Evolutionary conservation across 2,113 vertebrate genomes (phyloP), one percentile per base, ranked within the genome.

Genomic region (Hucho hucho): DNA sequence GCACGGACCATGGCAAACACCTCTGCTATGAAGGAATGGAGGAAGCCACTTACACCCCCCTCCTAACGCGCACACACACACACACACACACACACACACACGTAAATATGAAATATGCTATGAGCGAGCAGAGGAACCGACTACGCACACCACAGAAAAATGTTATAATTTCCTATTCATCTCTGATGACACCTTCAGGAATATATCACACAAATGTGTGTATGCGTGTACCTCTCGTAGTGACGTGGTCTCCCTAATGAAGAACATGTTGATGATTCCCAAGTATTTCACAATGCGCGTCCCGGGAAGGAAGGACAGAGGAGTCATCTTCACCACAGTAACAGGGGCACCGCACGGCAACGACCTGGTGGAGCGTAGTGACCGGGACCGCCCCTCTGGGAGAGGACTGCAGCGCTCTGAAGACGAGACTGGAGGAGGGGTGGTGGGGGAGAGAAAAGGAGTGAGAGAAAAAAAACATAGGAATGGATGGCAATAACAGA

Each of bases 221-320:
- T n/a, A 14, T 37, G 46, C 1, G 25, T 64, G 89, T 92, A 98
- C 98, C 97, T 99, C 98, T 53, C 97, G 95, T 49, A 99, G 90
- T 3, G 98, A 99, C 28, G 97, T 97, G 1, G 98, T 99, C 91
- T 99, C 98, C 76, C 98, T 89, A 83, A 99, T 99, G 79, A 99
- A 99, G 90, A 99, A 99, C 97, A 99, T 99, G 90, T 99, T 99
- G 92, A 99, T 99, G 90, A 99, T 99, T 11, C 98, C 98, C 0
- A 99, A 96, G 72, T 97, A 99, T 61, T 98, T 99, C 25, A 95
- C 95, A 88, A 99, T 97, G 90, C 96, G 96, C 3, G 95, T 95
- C 80, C 97, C 95, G 16, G 97, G 96, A 29, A 99, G 94, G 79
- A 97, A 99, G 69, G 98, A 98, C 43, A 99, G 95, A 0, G 98